Evolutionary conservation across 23 tunicate species (phyloP).

Genomic region (Oikopleura dioica): DNA sequence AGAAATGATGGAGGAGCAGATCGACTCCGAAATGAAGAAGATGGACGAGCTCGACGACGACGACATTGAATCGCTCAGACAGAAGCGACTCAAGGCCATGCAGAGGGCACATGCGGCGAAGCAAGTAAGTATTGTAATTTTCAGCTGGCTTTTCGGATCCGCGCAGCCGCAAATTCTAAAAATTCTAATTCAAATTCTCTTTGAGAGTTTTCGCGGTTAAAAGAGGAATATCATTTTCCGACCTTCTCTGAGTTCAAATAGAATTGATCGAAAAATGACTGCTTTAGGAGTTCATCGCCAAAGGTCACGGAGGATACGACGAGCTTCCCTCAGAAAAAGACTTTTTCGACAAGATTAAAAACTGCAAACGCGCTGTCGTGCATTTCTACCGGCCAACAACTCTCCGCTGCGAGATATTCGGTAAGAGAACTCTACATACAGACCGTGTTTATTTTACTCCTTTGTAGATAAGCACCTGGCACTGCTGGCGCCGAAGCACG

Average conservation of each 20-base stretch:
- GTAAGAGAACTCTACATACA: too few species aligned
- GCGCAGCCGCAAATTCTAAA: too few species aligned
- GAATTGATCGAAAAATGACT: too few species aligned
- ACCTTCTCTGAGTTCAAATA: too few species aligned
- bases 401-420: constrained; percentile 54
- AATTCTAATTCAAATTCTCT: too few species aligned
- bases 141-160: too few species aligned
- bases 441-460: too few species aligned
- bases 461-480: constrained; percentile 59
- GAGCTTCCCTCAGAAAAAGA: constrained; percentile 95
- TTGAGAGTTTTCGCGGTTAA: too few species aligned
- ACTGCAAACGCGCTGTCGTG: constrained; percentile 60
- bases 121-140: too few species aligned
- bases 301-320: constrained; percentile 69
- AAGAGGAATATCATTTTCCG: too few species aligned
- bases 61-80: constrained; percentile 68
- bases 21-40: constrained; percentile 74
- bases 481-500: constrained; percentile 42
- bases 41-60: constrained; percentile 87
- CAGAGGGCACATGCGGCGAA: constrained; percentile 62
- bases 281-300: constrained; percentile 62
- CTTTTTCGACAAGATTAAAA: constrained; percentile 68
- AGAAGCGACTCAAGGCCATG: constrained; percentile 60
- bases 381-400: constrained; percentile 70
- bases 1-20: constrained; percentile 53